Evolutionary conservation across 2,113 vertebrate genomes (phyloP).

Genomic region (Nyctereutes procyonoides): DNA sequence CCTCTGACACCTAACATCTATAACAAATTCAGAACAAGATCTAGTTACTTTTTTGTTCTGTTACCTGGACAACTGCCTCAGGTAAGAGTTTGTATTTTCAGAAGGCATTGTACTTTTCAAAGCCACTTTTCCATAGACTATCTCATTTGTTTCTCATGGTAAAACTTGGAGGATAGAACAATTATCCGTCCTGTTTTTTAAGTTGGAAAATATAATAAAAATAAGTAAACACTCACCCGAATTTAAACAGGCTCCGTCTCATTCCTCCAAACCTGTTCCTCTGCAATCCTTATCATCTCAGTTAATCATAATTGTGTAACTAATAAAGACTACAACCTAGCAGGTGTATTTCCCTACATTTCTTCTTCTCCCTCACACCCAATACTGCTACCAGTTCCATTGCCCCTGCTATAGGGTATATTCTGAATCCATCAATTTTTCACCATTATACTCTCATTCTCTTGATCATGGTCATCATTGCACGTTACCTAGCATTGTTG

Average conservation of each 20-base stretch:
- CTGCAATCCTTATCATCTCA: neutral
- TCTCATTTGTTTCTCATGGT: neutral
- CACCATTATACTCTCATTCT: neutral
- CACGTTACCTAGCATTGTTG: neutral
- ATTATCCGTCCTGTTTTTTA: neutral
- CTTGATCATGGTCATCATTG: neutral
- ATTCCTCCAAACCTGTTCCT: neutral
- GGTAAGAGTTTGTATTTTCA: neutral
- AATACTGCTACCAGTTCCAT: neutral
- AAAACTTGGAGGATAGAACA: neutral
- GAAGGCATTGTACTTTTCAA: neutral
- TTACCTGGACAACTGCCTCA: neutral
- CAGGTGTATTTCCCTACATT: neutral
- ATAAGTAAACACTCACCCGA: neutral
- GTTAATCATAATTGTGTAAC: neutral
- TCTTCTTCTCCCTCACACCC: neutral
- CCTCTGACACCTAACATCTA: neutral
- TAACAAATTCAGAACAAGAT: neutral
- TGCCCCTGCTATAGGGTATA: neutral
- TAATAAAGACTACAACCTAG: neutral
- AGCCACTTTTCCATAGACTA: neutral
- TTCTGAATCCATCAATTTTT: neutral
- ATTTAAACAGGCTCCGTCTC: neutral
- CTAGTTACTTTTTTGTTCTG: neutral
- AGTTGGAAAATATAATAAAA: neutral